These are phyloP conservation scores for Heliothis virescens DNA, from an alignment of 1,140 invertebrate species.

Conservation along the genomic window DNA sequence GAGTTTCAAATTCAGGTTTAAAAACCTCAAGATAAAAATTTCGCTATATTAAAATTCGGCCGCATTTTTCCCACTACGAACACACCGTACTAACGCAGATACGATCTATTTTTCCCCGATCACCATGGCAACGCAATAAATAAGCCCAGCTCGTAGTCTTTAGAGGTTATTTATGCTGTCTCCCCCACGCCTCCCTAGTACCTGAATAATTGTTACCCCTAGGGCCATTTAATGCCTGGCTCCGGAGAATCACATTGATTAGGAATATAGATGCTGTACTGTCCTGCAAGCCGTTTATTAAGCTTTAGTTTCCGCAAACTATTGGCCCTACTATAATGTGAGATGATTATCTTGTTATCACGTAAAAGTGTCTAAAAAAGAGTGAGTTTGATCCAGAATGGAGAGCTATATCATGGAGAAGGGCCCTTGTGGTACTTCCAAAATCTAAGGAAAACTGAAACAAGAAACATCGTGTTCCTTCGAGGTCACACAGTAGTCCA, in stretches of 20 bases:
- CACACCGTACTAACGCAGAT: neutral
- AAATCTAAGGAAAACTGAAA: no score
- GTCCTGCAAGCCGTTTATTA: conserved; percentile 53
- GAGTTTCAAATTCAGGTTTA: no score
- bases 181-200: conserved; percentile 38
- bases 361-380: neutral
- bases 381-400: no score
- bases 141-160: conserved; percentile 18
- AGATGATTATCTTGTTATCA: neutral
- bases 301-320: conserved; percentile 51
- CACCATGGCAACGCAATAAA: conserved; percentile 37
- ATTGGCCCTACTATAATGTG: conserved; percentile 24
- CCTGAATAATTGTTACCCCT: conserved; percentile 43
- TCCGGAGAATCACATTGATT: conserved; percentile 54
- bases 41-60: neutral
- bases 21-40: no score
- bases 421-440: no score
- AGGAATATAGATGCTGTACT: conserved; percentile 47
- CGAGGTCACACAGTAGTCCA: no score
- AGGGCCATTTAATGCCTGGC: conserved; percentile 41
- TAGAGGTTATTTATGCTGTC: conserved; percentile 43
- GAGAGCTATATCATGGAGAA: no score
- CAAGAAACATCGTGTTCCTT: no score
- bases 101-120: conserved; percentile 23
- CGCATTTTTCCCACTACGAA: neutral